Base-by-base conservation (phyloP, 2,113 vertebrate genomes). In the Phodopus roborovskii region DNA sequence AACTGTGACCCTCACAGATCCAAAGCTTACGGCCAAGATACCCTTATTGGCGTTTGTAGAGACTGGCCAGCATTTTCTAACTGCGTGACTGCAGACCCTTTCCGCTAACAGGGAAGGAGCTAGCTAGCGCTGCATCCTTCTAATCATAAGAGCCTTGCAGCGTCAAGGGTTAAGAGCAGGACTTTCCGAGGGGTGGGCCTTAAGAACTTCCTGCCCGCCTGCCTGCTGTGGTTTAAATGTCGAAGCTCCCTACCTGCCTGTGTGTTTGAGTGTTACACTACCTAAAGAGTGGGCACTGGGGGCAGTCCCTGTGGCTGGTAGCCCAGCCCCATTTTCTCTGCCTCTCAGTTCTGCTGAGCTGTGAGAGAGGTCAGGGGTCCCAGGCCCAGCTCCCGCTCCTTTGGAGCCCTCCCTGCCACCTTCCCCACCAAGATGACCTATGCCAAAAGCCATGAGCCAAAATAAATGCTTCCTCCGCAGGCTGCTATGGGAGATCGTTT, bases 241-340 rank as follows among this genome's bases (percentile, higher is more conserved):
- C 45, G 71, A 39, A 0, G 33, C 26, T 28, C 33, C 36, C 12
- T 39, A 39, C 3, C n/a, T 13, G 12, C 5, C 16, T 4, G 3
- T n/a, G 28, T 13, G 33, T n/a, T 36, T 36, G 33, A 20, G 56
- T 10, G 19, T 33, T 81, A 4, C 5, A 4, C 13, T 28, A 36
- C 48, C 48, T 53, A 56, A 48, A 22, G 15, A 7, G 11, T 56
- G 13, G 36, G 66, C 26, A 26, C 66, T 86, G 64, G 42, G 73
- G 58, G 28, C 0, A 0, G 48, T 1, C 36, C 42, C 36, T n/a
- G 66, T 17, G 36, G 15, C 16, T 56, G 17, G 16, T 28, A 26
- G 24, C 36, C 68, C 20, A 9, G 24, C n/a, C 9, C 36, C 36
- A 56, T 11, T 73, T 19, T 36, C 50, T 58, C 50, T 88, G 45